Percentiles rank a stretch among this genome's conserved stretches.
phyloP scores from a whole-genome alignment of 2,113 vertebrate species.

The Gymnobelideus leadbeateri region DNA sequence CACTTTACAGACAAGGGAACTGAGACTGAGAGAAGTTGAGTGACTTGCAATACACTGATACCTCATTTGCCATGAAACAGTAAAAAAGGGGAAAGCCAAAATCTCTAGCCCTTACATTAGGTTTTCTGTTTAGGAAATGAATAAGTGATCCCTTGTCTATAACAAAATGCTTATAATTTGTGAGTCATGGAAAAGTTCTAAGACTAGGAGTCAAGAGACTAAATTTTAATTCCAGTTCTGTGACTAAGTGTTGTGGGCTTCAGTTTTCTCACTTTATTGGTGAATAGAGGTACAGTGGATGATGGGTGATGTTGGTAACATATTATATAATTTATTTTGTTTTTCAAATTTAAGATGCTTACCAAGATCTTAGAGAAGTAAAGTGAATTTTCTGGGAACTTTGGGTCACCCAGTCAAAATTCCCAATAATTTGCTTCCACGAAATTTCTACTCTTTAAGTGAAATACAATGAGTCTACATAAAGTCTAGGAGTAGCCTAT shows the following conservation, averaged over 20 bases:
- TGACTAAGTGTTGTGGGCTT: not conserved
- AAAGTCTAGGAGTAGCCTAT: not conserved
- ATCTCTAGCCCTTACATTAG: not conserved
- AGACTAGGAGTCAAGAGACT: not conserved
- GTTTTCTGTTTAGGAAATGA: not conserved
- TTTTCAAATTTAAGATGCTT: not conserved
- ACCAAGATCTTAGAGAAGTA: not conserved
- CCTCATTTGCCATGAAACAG: not conserved
- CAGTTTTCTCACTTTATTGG: not conserved
- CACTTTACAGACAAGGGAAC: not conserved
- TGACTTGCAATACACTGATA: not conserved
- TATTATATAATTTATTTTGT: not conserved
- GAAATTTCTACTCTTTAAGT: not conserved
- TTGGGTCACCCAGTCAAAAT: not conserved
- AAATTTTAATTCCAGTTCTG: not conserved
- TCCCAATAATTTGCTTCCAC: not conserved
- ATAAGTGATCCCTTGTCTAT: not conserved
- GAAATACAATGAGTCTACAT: not conserved
- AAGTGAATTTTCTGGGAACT: not conserved
- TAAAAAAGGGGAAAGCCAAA: not conserved
- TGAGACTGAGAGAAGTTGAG: not conserved
- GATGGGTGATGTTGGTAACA: not conserved
- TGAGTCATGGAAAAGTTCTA: not conserved
- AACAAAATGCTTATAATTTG: not conserved
- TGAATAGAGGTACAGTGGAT: not conserved